phyloP scores from a whole-genome alignment of 2,113 vertebrate species.

The Grallaria varia region DNA sequence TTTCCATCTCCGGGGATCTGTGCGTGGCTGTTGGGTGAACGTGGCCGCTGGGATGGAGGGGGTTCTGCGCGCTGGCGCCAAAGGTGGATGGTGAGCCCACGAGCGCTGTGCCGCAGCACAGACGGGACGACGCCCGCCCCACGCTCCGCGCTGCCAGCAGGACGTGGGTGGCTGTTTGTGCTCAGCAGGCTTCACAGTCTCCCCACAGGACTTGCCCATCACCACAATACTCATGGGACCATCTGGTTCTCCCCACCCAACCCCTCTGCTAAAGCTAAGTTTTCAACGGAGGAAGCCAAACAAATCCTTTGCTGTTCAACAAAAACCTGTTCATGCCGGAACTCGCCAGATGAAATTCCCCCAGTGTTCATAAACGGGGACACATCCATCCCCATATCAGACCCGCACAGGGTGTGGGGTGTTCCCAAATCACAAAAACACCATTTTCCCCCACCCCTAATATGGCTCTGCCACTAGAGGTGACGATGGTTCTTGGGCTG shows the following conservation, averaged over 20 bases:
- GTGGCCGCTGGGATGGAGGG: not conserved
- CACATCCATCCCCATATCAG: not conserved
- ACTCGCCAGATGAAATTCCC: not conserved
- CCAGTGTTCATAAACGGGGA: not conserved
- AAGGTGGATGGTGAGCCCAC: not conserved
- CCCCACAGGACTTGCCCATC: not conserved
- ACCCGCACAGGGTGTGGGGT: not conserved
- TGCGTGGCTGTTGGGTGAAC: accelerated
- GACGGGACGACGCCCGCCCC: not conserved
- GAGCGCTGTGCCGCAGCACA: not conserved
- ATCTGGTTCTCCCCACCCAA: not conserved
- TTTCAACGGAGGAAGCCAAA: conserved; percentile 7
- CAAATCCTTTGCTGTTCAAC: not conserved
- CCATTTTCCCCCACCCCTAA: no score
- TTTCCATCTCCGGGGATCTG: not conserved
- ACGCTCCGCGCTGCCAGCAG: not conserved
- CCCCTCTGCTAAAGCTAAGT: not conserved
- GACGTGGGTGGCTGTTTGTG: not conserved
- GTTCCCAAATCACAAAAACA: not conserved
- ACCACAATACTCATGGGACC: not conserved
- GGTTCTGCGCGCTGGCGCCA: not conserved
- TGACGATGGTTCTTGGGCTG: not conserved
- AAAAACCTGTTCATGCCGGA: not conserved
- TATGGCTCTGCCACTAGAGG: accelerated
- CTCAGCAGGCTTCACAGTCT: not conserved